phyloP scores from a whole-genome alignment of 1,140 invertebrate genomes.

The Globodera rostochiensis region DNA sequence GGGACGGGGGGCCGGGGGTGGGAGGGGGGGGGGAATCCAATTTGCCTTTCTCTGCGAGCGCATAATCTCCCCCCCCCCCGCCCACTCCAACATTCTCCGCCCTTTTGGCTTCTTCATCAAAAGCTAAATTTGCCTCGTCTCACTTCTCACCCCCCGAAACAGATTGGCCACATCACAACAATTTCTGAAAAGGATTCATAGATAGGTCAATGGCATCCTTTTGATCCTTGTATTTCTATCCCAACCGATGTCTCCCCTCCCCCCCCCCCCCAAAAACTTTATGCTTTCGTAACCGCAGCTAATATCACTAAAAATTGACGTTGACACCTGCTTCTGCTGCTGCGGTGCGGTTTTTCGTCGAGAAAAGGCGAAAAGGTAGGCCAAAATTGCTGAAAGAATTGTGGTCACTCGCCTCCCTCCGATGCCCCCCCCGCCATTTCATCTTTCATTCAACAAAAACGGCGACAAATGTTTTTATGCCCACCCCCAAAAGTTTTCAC shows the following conservation, averaged over 20 bases:
- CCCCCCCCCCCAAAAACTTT: too few relatives aligned
- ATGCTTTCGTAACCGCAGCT: background rate
- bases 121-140: too few relatives aligned
- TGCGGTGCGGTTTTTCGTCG: background rate
- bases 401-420: background rate
- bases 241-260: too few relatives aligned
- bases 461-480: background rate
- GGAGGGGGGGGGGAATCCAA: background rate
- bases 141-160: too few relatives aligned
- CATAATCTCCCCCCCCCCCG: background rate
- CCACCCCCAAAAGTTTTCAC: background rate
- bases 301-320: constrained; percentile 6
- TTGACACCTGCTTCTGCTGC: background rate
- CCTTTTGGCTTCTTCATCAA: background rate
- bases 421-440: background rate
- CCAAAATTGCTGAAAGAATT: background rate
- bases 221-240: background rate
- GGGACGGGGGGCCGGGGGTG: background rate
- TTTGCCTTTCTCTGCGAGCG: background rate
- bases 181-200: background rate
- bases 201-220: background rate
- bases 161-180: background rate
- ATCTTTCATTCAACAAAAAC: background rate
- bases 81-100: background rate
- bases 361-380: background rate